These are phyloP conservation scores for Brachirus orientalis DNA, from an alignment of 2,113 vertebrate species.

Conservation along the genomic window DNA sequence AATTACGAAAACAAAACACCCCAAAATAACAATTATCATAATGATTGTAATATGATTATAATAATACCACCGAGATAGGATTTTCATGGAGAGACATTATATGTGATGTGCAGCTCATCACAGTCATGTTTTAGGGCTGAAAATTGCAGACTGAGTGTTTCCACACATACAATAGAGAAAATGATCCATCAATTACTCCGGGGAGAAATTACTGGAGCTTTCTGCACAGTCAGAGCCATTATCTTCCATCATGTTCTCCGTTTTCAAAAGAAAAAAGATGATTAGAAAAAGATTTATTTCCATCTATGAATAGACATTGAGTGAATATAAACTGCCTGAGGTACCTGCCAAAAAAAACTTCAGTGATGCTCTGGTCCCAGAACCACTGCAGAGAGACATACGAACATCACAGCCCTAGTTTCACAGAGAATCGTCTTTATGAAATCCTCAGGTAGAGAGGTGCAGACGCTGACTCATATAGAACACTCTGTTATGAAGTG, in stretches of 20 bases:
- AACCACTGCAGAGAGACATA: conserved; percentile 45
- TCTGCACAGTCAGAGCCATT: conserved; percentile 29
- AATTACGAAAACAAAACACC: no score
- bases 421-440: conserved; percentile 63
- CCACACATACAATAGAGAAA: conserved; percentile 11
- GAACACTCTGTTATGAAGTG: conserved; percentile 41
- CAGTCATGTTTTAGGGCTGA: background rate
- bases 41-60: no score
- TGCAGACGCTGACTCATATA: conserved; percentile 48
- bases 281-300: conserved; percentile 42
- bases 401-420: conserved; percentile 32
- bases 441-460: conserved; percentile 62
- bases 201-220: conserved; percentile 31
- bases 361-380: conserved; percentile 46
- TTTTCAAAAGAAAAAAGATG: conserved; percentile 28
- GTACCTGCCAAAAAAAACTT: conserved; percentile 47
- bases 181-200: conserved; percentile 12
- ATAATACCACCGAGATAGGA: no score
- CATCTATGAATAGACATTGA: conserved; percentile 35
- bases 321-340: conserved; percentile 51
- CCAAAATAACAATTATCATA: no score
- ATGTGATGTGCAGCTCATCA: conserved; percentile 3
- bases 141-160: conserved; percentile 18
- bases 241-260: conserved; percentile 23
- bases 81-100: background rate